Conservation (phyloP, 2,797 vertebrate genomes). For the Staurois parvus region DNA sequence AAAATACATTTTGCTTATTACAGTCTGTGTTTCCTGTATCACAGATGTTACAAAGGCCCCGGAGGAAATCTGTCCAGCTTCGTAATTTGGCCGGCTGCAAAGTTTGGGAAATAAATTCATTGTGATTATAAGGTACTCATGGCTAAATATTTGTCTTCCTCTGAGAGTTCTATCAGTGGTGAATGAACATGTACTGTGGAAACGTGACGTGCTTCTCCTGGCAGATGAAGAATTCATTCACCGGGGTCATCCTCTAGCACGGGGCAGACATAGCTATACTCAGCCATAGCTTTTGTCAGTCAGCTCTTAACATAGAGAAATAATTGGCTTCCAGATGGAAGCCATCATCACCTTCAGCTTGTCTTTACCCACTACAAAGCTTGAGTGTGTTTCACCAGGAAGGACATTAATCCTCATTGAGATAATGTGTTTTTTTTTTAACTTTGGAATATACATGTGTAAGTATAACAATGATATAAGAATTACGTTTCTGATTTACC, state of each 20-base stretch:
- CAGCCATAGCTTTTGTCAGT: conserved; percentile 17
- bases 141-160: background rate
- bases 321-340: conserved; percentile 22
- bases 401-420: conserved; percentile 7
- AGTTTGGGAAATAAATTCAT: background rate
- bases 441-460: background rate
- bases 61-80: background rate
- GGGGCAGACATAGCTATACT: background rate
- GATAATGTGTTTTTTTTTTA: background rate
- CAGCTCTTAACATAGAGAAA: conserved; percentile 1
- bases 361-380: conserved; percentile 40
- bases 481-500: too few relatives aligned
- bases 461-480: background rate
- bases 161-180: conserved; percentile 4
- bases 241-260: background rate
- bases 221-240: conserved; percentile 17
- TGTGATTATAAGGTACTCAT: background rate
- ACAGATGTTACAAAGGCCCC: background rate
- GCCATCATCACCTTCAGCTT: background rate
- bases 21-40: background rate
- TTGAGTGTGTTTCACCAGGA: background rate
- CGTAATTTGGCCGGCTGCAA: background rate
- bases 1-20: background rate
- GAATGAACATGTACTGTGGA: background rate
- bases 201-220: background rate